phyloP scores from a whole-genome alignment of 2,888 invertebrate genomes.

The Pyrrhia umbra region DNA sequence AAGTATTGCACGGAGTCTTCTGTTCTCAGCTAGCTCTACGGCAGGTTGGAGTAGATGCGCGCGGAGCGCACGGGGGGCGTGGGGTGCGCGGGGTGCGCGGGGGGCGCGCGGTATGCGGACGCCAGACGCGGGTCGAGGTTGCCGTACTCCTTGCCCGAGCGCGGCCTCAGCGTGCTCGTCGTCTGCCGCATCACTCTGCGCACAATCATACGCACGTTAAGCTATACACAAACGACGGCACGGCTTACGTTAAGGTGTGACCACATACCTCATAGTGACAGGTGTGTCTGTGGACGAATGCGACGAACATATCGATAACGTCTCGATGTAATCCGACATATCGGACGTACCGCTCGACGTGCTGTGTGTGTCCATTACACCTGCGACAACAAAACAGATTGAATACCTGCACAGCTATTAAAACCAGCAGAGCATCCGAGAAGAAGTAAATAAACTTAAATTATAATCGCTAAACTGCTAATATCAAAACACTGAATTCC shows the following conservation, averaged over 20 bases:
- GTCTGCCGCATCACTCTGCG: conserved; percentile 78
- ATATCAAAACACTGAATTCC: not conserved
- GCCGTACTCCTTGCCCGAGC: conserved; percentile 96
- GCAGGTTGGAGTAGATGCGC: conserved; percentile 71
- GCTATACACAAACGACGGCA: not conserved
- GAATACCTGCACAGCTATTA: not conserved
- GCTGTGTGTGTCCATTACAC: conserved; percentile 92
- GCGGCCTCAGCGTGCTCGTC: conserved; percentile 93
- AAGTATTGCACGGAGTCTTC: conserved; percentile 5
- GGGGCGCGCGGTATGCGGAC: conserved; percentile 60
- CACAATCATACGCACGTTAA: conserved; percentile 1
- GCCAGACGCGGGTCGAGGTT: conserved; percentile 80
- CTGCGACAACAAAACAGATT: conserved; percentile 56
- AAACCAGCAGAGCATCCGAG: not conserved
- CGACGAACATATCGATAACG: conserved; percentile 94
- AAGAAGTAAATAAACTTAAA: not conserved
- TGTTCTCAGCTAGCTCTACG: conserved; percentile 50
- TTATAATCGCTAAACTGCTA: not conserved
- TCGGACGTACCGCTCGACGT: conserved; percentile 96
- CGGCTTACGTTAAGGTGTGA: too few species aligned
- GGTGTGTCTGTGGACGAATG: conserved; percentile 94
- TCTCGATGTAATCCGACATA: conserved; percentile 97
- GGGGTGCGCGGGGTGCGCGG: conserved; percentile 49
- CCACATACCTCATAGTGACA: conserved; percentile 87
- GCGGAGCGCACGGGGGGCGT: conserved; percentile 56